Conservation (phyloP, 2,113 vertebrate genomes). For the Microtus ochrogaster region DNA sequence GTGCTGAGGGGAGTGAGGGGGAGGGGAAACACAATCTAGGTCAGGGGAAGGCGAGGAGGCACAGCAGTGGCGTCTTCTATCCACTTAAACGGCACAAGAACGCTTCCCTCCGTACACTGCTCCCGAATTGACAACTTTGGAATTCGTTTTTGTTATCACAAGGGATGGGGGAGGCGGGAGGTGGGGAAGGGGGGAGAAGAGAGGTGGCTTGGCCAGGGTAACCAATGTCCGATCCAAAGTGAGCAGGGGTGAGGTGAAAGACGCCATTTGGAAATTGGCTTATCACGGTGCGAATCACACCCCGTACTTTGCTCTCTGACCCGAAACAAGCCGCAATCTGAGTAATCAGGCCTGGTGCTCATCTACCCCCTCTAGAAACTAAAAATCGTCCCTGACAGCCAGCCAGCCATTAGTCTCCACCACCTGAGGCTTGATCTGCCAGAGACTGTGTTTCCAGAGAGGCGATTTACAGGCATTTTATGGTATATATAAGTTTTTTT, state of each 20-base stretch:
- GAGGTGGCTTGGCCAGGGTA: not conserved
- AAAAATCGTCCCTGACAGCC: constrained; percentile 8
- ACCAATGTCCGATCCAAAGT: constrained; percentile 12
- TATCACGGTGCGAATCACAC: not conserved
- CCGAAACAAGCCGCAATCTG: constrained; percentile 64
- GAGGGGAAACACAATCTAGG: constrained; percentile 65
- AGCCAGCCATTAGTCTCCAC: constrained; percentile 27
- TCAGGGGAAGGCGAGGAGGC: constrained; percentile 54
- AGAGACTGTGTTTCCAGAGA: constrained; percentile 72
- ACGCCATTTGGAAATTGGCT: constrained; percentile 57
- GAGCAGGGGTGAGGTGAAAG: constrained; percentile 10
- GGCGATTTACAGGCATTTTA: constrained; percentile 69
- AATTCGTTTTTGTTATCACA: not conserved
- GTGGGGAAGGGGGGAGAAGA: not conserved
- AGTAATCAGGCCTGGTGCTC: constrained; percentile 35
- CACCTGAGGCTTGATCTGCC: constrained; percentile 34
- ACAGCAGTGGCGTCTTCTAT: not conserved
- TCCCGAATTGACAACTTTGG: not conserved
- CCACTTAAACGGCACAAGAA: not conserved
- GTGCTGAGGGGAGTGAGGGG: not conserved
- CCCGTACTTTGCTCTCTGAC: constrained; percentile 34
- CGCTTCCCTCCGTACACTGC: not conserved
- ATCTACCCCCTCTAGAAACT: constrained; percentile 19
- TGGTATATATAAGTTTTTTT: not conserved
- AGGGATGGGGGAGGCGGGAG: not conserved